These are phyloP conservation scores for Portevinia maculata DNA, from an alignment of 2,888 invertebrate species.

Conservation along the genomic window DNA sequence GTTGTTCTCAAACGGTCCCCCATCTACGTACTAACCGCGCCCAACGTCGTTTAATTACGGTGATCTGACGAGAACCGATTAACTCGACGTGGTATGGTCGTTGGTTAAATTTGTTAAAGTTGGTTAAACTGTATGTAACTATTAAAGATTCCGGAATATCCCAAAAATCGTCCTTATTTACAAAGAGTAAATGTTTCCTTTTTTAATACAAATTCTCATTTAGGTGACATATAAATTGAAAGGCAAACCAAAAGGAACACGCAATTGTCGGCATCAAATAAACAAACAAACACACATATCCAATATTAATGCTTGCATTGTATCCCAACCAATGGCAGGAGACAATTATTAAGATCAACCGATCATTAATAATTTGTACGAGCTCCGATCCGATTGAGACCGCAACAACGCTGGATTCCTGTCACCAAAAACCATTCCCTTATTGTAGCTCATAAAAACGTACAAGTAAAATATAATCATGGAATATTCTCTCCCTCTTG, in stretches of 20 bases:
- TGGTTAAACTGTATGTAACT: too few relatives aligned
- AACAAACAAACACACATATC: constrained; percentile 21
- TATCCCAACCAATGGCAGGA: constrained; percentile 66
- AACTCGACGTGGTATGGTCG: too few relatives aligned
- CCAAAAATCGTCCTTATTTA: constrained; percentile 23
- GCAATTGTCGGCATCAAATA: constrained; percentile 64
- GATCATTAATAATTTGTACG: constrained; percentile 75
- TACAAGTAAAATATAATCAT: constrained; percentile 73
- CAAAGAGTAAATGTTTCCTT: constrained; percentile 28
- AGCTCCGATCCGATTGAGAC: constrained; percentile 74
- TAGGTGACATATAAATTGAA: constrained; percentile 63
- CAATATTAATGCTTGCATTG: constrained; percentile 64
- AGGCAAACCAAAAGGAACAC: constrained; percentile 44
- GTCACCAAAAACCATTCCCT: constrained; percentile 74
- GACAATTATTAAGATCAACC: constrained; percentile 74
- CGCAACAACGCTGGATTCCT: constrained; percentile 73
- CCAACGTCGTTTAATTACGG: too few relatives aligned
- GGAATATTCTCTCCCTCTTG: constrained; percentile 56
- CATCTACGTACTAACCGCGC: too few relatives aligned
- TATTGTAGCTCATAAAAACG: constrained; percentile 73
- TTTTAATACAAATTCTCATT: constrained; percentile 58
- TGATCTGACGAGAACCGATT: too few relatives aligned
- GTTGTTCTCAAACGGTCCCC: too few relatives aligned
- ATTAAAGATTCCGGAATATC: too few relatives aligned
- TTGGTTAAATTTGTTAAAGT: too few relatives aligned